Percentiles rank a stretch among this genome's conserved stretches.
phyloP scores from a whole-genome alignment of 2,113 vertebrate genomes.

The Melanerpes aurifrons region DNA sequence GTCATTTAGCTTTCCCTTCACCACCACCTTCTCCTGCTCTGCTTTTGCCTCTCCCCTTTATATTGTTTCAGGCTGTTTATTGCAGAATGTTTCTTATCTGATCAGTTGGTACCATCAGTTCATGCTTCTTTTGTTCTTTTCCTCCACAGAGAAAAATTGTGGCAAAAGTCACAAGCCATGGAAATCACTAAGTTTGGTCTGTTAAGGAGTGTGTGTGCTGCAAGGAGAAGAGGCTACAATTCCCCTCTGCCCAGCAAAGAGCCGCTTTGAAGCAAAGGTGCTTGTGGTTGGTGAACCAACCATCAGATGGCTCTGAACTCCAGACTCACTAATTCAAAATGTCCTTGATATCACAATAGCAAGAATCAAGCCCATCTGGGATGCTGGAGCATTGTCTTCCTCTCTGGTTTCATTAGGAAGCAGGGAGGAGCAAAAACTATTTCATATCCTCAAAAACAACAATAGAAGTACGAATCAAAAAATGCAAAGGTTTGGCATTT shows the following conservation, averaged over 20 bases:
- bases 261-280: neutral
- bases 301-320: neutral
- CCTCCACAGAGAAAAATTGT: neutral
- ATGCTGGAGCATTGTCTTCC: neutral
- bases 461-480: slow-evolving; percentile 36
- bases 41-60: neutral
- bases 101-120: neutral
- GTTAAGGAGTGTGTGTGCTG: neutral
- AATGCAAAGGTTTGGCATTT: slow-evolving; percentile 66
- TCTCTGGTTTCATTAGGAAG: neutral
- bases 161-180: neutral
- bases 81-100: neutral
- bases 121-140: neutral
- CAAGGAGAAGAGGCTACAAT: neutral
- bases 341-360: neutral
- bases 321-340: neutral
- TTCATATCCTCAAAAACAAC: slow-evolving; percentile 32
- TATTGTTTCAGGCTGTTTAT: neutral
- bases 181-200: neutral
- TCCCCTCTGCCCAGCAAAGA: neutral
- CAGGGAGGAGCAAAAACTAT: slow-evolving; percentile 12
- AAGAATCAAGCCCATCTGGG: neutral
- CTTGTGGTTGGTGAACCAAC: neutral
- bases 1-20: neutral
- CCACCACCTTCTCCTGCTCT: neutral